A percentile compares a stretch with the other conserved stretches of the same genome.
Conservation (phyloP, 2,888 invertebrate species). For the Drosophila recens region DNA sequence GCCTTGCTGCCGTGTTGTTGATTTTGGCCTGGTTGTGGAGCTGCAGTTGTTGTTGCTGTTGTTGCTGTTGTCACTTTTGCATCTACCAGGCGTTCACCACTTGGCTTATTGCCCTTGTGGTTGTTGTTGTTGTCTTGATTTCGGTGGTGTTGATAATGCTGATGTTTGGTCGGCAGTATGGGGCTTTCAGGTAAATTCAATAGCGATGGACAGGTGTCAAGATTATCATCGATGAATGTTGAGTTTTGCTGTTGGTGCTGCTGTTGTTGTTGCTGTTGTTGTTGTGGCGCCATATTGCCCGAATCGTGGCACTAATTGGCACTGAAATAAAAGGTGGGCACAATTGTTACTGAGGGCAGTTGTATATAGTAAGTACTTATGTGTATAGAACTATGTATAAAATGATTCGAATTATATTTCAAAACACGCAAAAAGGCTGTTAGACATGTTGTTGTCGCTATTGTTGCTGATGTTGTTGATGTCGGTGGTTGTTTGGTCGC, state of each 20-base stretch:
- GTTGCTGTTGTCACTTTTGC: conserved; percentile 27
- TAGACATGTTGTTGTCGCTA: conserved; percentile 35
- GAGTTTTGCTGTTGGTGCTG: conserved; percentile 80
- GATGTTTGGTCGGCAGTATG: conserved; percentile 76
- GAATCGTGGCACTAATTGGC: conserved; percentile 56
- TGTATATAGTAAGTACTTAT: conserved; percentile 1
- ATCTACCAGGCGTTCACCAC: conserved; percentile 31
- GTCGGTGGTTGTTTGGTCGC: conserved; percentile 40
- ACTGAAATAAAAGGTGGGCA: conserved; percentile 56
- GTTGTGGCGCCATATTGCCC: conserved; percentile 77
- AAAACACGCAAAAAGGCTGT: conserved; percentile 63
- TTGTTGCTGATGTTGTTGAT: conserved; percentile 14
- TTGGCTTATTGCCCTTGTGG: conserved; percentile 43
- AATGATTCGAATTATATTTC: conserved; percentile 16
- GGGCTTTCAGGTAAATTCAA: conserved; percentile 82
- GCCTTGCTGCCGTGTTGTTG: conserved; percentile 62
- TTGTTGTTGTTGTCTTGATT: conserved; percentile 54
- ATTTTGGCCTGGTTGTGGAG: conserved; percentile 53
- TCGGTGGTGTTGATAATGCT: conserved; percentile 43
- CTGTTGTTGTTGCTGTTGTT: conserved; percentile 30
- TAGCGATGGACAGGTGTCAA: conserved; percentile 76
- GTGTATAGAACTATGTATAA: conserved; percentile 10
- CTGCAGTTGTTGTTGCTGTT: conserved; percentile 32
- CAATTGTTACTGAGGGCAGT: conserved; percentile 32
- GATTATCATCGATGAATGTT: conserved; percentile 83